These are phyloP conservation scores for Callionymus lyra DNA, from an alignment of 2,113 vertebrate species.

Conservation along the genomic window DNA sequence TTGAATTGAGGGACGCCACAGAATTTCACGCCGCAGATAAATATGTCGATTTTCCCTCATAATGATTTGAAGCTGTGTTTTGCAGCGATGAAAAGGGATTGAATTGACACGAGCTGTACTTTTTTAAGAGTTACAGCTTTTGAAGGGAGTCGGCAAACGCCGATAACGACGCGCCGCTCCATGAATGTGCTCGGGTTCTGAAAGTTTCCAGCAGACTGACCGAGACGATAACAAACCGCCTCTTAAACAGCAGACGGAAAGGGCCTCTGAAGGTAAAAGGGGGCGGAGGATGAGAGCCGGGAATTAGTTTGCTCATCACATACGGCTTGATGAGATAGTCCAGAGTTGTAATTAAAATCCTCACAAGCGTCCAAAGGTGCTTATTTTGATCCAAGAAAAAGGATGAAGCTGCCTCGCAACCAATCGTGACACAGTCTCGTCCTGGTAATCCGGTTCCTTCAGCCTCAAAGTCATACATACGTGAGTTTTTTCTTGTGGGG, in stretches of 20 bases:
- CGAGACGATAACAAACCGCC: slow-evolving; percentile 63
- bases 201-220: slow-evolving; percentile 60
- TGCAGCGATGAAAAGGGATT: slow-evolving; percentile 52
- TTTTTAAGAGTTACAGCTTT: slow-evolving; percentile 42
- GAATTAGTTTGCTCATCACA: slow-evolving; percentile 57
- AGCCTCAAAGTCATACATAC: slow-evolving; percentile 37
- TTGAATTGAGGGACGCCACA: slow-evolving; percentile 42
- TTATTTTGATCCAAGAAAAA: slow-evolving; percentile 61
- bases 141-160: too few relatives aligned
- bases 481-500: slow-evolving; percentile 22
- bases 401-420: slow-evolving; percentile 24
- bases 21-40: slow-evolving; percentile 48
- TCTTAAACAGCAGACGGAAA: slow-evolving; percentile 61
- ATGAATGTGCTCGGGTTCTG: too few relatives aligned
- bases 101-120: slow-evolving; percentile 45
- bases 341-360: slow-evolving; percentile 64
- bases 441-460: slow-evolving; percentile 26
- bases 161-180: too few relatives aligned
- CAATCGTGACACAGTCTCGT: slow-evolving; percentile 39
- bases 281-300: slow-evolving; percentile 34
- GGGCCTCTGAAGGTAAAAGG: slow-evolving; percentile 48
- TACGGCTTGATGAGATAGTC: slow-evolving; percentile 58
- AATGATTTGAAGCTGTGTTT: slow-evolving; percentile 55
- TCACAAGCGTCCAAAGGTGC: slow-evolving; percentile 57
- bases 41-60: slow-evolving; percentile 56